Base-by-base conservation (phyloP, 2,888 invertebrate genomes). In the Noctua fimbriata region DNA sequence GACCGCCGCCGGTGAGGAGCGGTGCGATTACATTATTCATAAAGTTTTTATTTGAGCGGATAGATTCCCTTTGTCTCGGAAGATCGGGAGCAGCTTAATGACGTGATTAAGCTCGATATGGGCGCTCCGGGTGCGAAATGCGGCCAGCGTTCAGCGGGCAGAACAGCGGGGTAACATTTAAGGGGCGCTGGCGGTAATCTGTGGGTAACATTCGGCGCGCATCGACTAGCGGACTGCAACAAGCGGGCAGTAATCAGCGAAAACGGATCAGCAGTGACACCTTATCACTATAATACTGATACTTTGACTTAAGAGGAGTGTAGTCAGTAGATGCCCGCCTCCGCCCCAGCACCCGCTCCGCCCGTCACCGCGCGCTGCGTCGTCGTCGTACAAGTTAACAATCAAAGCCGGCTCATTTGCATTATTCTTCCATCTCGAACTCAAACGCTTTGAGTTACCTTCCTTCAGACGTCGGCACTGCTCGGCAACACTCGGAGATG, bases 351-450 rank as follows among this genome's bases (percentile, higher is more conserved):
- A 1, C 12, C 65, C 82, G 77, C 78, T 66, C 44, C 28, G 28
- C 49, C 44, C 36, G 36, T 70, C 36, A 67, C n/a, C 28, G 60
- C 32, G n/a, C 12, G 28, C 44, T 9, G 3, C 52, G 9, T 60
- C 52, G 60, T 82, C 71, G 60, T 82, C 60, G 67, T 67, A 76
- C 75, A 81, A 87, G 81, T 76, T 81, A 87, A 86, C 86, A 87
- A 87, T 87, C 81, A 86, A 84, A 81, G 79, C 73, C 32, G 70
- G 65, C 73, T 87, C 87, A 86, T 87, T 86, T 86, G 73, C 86
- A 87, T 87, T 86, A 79, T 82, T 86, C 70, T 82, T 82, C 73
- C 82, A 71, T 78, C 69, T 76, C 72, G 75, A 79, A 82, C 71
- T 84, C 75, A 84, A 84, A 69, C 81, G 60, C 75, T 81, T 85